Base-by-base conservation (phyloP, 2,113 vertebrate species). In the Myocastor coypus region DNA sequence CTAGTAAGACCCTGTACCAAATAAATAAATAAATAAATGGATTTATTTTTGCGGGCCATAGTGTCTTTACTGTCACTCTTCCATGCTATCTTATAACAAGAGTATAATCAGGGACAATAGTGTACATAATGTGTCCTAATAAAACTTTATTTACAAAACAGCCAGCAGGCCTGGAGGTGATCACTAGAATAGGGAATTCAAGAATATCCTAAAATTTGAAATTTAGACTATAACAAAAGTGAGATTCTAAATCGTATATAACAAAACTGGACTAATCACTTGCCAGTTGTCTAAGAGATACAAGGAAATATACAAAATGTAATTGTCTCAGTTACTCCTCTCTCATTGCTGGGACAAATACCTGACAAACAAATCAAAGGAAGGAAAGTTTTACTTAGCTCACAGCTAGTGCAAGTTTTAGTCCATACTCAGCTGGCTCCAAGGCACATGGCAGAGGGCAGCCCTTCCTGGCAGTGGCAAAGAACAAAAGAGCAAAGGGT, bases 61-160 rank as follows among this genome's bases (percentile, higher is more conserved):
- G 4, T n/a, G 0, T 64, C 81, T 30, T 16, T 68, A 3, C 73
- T 94, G 46, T 5, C 87, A 55, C 30, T 68, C 69, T 1, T 69
- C 46, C 82, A 19, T 66, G 55, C 37, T 84, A 7, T 32, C 69
- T 94, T 83, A 2, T 80, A 83, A 16, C 13, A 55, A 28, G 22
- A 86, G 26, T 78, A 24, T 10, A 42, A 12, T 7, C 40, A 63
- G 77, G 46, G 17, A 87, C 46, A 55, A 34, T 46, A 64, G 11
- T 63, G 42, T 66, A 22, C 78, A 34, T 16, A 42, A 66, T 90
- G 66, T 52, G 46, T 86, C 20, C 16, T 34, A 61, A 11, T 75
- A 93, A 93, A 83, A 69, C 30, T 87, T 93, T 28, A 87, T 91
- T 95, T 46, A 80, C 32, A 87, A 80, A 90, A 64, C 8, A 57